Evolutionary conservation across 2,797 vertebrate species (phyloP).

Genomic region (Toxotes lorentzi): DNA sequence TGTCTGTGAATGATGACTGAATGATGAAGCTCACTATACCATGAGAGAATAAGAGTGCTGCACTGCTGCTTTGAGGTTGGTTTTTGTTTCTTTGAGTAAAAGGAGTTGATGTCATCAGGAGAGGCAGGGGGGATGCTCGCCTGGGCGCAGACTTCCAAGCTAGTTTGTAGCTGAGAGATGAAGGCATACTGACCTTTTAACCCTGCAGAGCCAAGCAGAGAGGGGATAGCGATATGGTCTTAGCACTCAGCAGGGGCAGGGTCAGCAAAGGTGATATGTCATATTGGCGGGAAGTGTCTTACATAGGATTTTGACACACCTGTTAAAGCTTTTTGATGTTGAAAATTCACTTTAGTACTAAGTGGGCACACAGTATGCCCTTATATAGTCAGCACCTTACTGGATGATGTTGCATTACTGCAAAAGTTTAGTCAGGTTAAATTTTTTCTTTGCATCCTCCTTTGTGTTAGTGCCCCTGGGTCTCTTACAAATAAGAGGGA

Average conservation of each 20-base stretch:
- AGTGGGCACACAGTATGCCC: not conserved
- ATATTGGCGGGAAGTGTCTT: slow-evolving; percentile 8
- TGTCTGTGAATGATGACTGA: slow-evolving; percentile 44
- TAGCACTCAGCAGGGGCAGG: slow-evolving; percentile 19
- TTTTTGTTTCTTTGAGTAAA: slow-evolving; percentile 12
- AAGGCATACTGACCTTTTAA: slow-evolving; percentile 48
- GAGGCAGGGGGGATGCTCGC: not conserved
- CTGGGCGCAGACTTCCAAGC: slow-evolving; percentile 16
- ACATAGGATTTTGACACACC: slow-evolving; percentile 19
- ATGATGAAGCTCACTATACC: slow-evolving; percentile 6
- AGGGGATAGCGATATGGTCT: slow-evolving; percentile 33
- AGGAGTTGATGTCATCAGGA: not conserved
- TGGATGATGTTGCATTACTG: not conserved
- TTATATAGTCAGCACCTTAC: not conserved
- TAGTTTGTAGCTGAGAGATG: slow-evolving; percentile 52
- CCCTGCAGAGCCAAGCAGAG: slow-evolving; percentile 34
- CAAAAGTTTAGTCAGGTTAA: not conserved
- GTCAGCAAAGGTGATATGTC: slow-evolving; percentile 37
- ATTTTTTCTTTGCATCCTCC: not conserved
- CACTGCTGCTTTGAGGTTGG: slow-evolving; percentile 1
- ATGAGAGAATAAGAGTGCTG: not conserved
- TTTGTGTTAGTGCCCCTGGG: not conserved
- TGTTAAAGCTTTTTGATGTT: slow-evolving; percentile 15
- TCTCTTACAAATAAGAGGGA: not conserved
- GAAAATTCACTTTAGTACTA: not conserved